Evolutionary conservation across 2,113 vertebrate species (phyloP).

Genomic region (Trogon surrucura): DNA sequence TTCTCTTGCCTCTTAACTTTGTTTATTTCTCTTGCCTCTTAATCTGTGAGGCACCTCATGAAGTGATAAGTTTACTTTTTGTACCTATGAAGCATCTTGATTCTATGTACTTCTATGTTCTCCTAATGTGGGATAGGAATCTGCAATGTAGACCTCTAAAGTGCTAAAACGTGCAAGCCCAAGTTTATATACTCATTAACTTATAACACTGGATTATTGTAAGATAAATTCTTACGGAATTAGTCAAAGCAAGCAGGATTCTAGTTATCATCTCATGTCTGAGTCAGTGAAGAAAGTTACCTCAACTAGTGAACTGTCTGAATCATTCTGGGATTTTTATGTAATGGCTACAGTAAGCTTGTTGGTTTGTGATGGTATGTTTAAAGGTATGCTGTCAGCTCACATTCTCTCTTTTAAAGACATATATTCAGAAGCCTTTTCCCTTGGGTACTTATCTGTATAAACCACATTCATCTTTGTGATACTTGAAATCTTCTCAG

Average conservation of each 20-base stretch:
- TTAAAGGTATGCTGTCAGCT: slow-evolving; percentile 7
- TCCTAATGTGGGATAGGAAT: background rate
- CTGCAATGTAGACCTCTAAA: background rate
- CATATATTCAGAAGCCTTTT: slow-evolving; percentile 12
- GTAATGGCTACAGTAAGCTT: background rate
- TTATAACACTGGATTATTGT: background rate
- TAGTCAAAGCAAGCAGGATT: background rate
- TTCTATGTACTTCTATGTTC: background rate
- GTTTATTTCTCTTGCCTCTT: background rate
- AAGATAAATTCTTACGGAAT: background rate
- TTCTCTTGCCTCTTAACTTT: background rate
- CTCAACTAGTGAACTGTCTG: background rate
- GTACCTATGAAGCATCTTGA: background rate
- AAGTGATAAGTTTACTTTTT: background rate
- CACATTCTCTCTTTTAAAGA: background rate
- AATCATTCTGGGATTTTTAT: background rate
- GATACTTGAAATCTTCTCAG: background rate
- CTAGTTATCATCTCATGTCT: background rate
- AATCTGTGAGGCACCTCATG: background rate
- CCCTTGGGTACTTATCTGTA: background rate
- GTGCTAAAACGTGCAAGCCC: background rate
- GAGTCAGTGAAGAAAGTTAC: background rate
- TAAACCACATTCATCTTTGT: background rate
- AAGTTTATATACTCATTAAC: background rate
- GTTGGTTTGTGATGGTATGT: background rate